Evolutionary conservation across 2,113 vertebrate genomes (phyloP).

Genomic region (Lontra canadensis): DNA sequence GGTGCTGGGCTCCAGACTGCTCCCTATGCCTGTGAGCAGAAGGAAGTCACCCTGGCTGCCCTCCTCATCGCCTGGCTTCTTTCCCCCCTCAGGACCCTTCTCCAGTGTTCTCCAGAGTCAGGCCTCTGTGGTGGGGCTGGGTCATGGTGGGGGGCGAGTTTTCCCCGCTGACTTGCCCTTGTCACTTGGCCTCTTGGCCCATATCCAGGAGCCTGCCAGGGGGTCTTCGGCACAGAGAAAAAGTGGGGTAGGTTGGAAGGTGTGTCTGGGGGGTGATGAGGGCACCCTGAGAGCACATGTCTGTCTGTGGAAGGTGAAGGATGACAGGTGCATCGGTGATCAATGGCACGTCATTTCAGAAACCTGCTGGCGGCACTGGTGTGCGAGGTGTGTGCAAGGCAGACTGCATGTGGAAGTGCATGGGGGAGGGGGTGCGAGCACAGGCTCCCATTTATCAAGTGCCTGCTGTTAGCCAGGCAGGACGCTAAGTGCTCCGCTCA

Average conservation of each 20-base stretch:
- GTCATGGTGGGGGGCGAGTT: not conserved
- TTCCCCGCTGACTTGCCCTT: not conserved
- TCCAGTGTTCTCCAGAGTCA: not conserved
- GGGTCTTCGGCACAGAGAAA: not conserved
- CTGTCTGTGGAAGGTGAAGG: not conserved
- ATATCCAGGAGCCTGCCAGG: not conserved
- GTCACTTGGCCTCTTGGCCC: not conserved
- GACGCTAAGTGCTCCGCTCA: constrained; percentile 26
- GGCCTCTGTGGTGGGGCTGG: not conserved
- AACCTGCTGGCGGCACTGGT: not conserved
- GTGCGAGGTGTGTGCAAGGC: not conserved
- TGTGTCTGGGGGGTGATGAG: not conserved
- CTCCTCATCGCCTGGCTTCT: accelerated
- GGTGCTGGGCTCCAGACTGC: not conserved
- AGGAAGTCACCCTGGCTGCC: not conserved
- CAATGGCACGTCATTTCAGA: not conserved
- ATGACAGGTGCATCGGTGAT: not conserved
- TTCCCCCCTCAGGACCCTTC: not conserved
- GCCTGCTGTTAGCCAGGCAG: not conserved
- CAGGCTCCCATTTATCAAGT: not conserved
- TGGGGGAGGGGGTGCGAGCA: not conserved
- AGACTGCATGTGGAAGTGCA: not conserved
- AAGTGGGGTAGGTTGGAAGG: not conserved
- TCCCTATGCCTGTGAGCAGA: not conserved
- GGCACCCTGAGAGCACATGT: not conserved